A percentile compares a stretch with the other conserved stretches of the same genome.
phyloP scores from a whole-genome alignment of 2,113 vertebrate genomes.

The Aleadryas rufinucha region DNA sequence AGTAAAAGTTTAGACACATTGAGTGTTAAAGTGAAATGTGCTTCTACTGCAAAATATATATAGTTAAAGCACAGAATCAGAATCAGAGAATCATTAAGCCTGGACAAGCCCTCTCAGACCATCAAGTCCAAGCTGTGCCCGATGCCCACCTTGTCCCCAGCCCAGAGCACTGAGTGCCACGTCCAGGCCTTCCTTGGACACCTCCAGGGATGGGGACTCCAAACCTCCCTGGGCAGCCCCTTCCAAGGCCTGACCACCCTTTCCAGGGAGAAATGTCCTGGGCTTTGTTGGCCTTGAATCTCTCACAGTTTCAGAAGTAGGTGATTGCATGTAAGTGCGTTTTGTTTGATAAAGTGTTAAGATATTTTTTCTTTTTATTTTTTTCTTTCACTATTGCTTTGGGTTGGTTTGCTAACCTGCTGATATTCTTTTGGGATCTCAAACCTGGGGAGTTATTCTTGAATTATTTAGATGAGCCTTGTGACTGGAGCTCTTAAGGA shows the following conservation, averaged over 20 bases:
- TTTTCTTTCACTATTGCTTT: background rate
- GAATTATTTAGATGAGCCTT: background rate
- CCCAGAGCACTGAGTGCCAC: background rate
- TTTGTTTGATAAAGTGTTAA: background rate
- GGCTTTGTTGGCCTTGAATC: background rate
- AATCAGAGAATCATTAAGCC: background rate
- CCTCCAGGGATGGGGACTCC: background rate
- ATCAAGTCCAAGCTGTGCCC: fast-evolving
- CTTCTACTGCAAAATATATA: background rate
- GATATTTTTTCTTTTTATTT: background rate
- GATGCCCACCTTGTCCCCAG: background rate
- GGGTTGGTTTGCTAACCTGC: background rate
- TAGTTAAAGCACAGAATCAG: background rate
- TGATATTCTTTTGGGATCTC: background rate
- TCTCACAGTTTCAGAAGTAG: background rate
- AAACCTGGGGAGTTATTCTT: background rate
- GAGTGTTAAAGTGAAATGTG: background rate
- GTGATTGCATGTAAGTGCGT: background rate
- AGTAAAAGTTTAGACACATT: background rate
- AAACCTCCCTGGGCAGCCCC: background rate
- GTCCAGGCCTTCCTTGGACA: fast-evolving
- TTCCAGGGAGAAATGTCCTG: background rate
- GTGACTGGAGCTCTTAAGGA: background rate
- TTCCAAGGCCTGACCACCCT: fast-evolving
- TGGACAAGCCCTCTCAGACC: background rate